Evolutionary conservation across 2,113 vertebrate species (phyloP).

Genomic region (Campylomormyrus tamandua): DNA sequence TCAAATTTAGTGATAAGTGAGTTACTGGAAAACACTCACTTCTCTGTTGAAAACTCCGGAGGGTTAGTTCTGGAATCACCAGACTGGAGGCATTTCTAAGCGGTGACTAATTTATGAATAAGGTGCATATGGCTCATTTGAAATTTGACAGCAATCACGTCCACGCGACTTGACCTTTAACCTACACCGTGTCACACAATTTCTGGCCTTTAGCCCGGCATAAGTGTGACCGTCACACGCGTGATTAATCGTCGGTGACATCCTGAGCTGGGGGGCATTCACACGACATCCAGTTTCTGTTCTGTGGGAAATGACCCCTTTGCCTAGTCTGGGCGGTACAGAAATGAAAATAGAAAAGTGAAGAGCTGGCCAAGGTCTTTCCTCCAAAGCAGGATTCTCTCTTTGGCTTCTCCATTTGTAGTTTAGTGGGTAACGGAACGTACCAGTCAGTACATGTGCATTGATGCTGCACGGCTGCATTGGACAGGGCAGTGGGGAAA

Average conservation of each 20-base stretch:
- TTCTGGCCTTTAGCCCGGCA: background rate
- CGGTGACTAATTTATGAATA: background rate
- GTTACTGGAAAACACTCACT: background rate
- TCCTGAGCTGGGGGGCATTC: background rate
- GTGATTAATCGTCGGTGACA: background rate
- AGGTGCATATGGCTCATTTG: background rate
- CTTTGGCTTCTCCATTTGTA: background rate
- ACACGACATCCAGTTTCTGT: background rate
- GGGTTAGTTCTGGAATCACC: background rate
- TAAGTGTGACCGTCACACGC: background rate
- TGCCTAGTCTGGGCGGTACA: background rate
- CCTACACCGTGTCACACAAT: background rate
- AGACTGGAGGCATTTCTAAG: background rate
- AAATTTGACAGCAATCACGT: conserved; percentile 4
- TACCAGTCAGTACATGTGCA: background rate
- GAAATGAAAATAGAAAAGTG: background rate
- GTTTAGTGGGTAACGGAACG: background rate
- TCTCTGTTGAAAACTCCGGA: background rate
- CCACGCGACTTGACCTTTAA: background rate
- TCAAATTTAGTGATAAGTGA: conserved; percentile 5
- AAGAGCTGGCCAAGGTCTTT: background rate
- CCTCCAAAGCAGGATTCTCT: background rate
- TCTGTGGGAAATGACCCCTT: background rate
- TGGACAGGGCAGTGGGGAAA: background rate
- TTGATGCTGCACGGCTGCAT: background rate